phyloP scores from a whole-genome alignment of 2,888 invertebrate genomes.

The Linyphia triangularis region DNA sequence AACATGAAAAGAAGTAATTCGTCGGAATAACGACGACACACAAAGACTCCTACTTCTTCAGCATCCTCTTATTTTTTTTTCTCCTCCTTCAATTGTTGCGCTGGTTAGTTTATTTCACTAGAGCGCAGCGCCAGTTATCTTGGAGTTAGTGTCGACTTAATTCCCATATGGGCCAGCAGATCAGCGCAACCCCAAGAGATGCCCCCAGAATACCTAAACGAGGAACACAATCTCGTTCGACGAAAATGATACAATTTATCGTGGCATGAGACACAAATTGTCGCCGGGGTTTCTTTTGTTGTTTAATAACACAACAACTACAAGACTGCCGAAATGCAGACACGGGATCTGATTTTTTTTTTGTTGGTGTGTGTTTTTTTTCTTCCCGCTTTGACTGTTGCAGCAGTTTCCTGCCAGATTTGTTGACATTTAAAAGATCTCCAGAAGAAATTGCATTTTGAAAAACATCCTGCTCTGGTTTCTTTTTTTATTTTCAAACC shows the following conservation, averaged over 20 bases:
- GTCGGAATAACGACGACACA: not conserved
- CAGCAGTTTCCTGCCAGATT: not conserved
- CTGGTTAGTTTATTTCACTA: slow-evolving; percentile 20
- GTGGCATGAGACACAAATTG: not conserved
- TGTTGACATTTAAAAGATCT: not conserved
- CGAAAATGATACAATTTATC: slow-evolving; percentile 16
- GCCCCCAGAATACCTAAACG: not conserved
- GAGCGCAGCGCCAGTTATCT: not conserved
- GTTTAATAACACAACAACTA: not conserved
- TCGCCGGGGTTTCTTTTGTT: not conserved
- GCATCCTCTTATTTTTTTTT: not conserved
- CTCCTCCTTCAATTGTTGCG: not conserved
- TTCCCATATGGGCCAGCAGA: slow-evolving; percentile 1
- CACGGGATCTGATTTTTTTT: not conserved
- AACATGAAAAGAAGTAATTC: not conserved
- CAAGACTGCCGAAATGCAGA: not conserved
- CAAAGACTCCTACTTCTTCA: not conserved
- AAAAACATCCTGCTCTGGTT: not conserved
- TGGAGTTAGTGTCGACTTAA: slow-evolving; percentile 7
- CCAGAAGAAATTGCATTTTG: not conserved
- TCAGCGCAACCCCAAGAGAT: not conserved
- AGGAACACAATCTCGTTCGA: not conserved
- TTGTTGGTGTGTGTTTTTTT: not conserved
- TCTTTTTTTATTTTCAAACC: not conserved
- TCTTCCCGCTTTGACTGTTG: not conserved